Percentiles rank a stretch among this genome's conserved stretches.
These are phyloP conservation scores for Drosophila leontia DNA, from an alignment of 1,140 invertebrate species.

Conservation along the genomic window DNA sequence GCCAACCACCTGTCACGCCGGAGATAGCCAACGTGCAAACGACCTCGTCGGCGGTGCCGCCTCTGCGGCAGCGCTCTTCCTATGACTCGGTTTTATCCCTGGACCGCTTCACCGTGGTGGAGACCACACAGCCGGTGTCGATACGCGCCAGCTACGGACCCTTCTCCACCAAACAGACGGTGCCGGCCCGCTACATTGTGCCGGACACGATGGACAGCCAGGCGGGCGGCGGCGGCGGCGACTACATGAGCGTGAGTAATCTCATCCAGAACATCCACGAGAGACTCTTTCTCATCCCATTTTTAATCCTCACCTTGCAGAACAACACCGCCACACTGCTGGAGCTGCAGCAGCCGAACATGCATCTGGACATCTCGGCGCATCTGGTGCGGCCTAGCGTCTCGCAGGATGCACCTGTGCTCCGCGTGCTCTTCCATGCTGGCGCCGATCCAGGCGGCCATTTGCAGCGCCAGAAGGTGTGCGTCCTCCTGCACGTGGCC, in stretches of 20 bases:
- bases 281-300: background rate
- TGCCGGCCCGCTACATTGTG: conserved; percentile 94
- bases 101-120: conserved; percentile 94
- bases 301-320: conserved; percentile 31
- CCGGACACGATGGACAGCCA: conserved; percentile 90
- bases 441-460: conserved; percentile 90
- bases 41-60: conserved; percentile 69
- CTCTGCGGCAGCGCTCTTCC: conserved; percentile 55
- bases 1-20: conserved; percentile 86
- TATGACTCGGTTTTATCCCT: conserved; percentile 89
- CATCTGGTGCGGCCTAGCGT: conserved; percentile 94
- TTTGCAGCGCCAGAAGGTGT: conserved; percentile 87
- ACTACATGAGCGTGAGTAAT: conserved; percentile 77
- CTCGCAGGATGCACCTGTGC: conserved; percentile 93
- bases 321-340: conserved; percentile 81
- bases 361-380: conserved; percentile 94
- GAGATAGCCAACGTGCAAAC: conserved; percentile 72
- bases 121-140: conserved; percentile 93
- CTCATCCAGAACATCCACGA: background rate
- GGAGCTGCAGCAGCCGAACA: conserved; percentile 89
- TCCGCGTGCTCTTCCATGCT: conserved; percentile 95
- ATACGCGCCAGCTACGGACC: conserved; percentile 95
- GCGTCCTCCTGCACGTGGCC: conserved; percentile 90
- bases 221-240: conserved; percentile 42
- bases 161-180: conserved; percentile 96